Base-by-base conservation (phyloP, 2,797 vertebrate species). In the Thripadectes ignobilis region DNA sequence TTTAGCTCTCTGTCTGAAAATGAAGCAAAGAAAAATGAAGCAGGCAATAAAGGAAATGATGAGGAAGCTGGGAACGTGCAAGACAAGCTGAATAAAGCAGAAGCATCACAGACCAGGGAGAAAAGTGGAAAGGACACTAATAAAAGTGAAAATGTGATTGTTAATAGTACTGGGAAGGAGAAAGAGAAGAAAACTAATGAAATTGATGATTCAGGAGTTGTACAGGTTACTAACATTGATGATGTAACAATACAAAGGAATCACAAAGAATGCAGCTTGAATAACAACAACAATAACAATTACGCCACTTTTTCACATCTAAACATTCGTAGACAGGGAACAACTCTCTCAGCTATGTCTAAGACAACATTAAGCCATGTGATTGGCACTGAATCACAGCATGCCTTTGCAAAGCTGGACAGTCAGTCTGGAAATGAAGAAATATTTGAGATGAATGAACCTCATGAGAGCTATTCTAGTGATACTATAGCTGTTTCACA, bases 191-290 rank as follows among this genome's bases (percentile, higher is more conserved):
- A 93, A 95, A 77, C 15, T 43, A 95, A 94, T 49, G 92, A 96
- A 88, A 65, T 26, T 18, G 54, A 16, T 27, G 38, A 43, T 84
- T 65, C 84, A 38, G 97, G 97, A 78, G 48, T 95, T 69, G 95
- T 98, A 88, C 98, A 98, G 93, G 98, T 98, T 98, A 98, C 98
- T 27, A 95, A 98, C 87, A 98, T 98, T 94, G 98, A 98, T 55
- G 97, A 97, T 63, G 97, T 97, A 59, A 89, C 77, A 46, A 22
- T 85, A 51, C 95, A 75, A 59, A 97, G 83, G 69, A 96, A 93
- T 91, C 71, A 74, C 23, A 96, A 96, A 91, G 98, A 98, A 77
- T 97, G 97, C 92, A 98, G 98, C 95, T 97, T 97, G 94, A 99
- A 99, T 95, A 99, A 98, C 89, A 99, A 97, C 62, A 99, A 94